Base-by-base conservation (phyloP, 2,888 invertebrate genomes). In the Netelia melanura region DNA sequence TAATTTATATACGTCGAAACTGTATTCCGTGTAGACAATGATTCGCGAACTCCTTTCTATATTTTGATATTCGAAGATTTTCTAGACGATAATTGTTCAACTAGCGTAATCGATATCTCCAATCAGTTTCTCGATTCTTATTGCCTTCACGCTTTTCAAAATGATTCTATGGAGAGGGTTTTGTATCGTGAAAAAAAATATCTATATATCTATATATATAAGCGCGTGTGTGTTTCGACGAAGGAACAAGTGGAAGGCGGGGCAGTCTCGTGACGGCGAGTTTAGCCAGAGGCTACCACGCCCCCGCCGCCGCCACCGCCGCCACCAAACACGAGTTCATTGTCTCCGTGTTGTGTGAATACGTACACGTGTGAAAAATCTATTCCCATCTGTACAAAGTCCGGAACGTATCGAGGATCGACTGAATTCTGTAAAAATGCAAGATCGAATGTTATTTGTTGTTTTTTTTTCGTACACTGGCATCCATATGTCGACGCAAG, bases 261-360 rank as follows among this genome's bases (percentile, higher is more conserved):
- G 86, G 89, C 90, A 87, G 84, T 77, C 81, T 74, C 62, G 71
- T 62, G 76, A 61, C 79, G 86, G 86, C 87, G 81, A 87, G 86
- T 86, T 85, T 88, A 87, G 87, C 86, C 86, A 17, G 84, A 80
- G 89, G 88, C 88, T 89, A 90, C 87, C 85, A 89, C 90, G 90
- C 87, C 90, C 89, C 78, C 70, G 38, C 76, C 25, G 48, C 48
- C 54, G 30, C 48, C 54, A 6, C 38, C 38, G 38, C 38, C 54
- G 11, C 54, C 54, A 70, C 62, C 52, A 70, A 62, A 58, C 58
- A 25, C 38, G 8, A 38, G 38, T 38, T 6, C 38, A 38, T 38
- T 38, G 38, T 38, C 38, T 38, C 38, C 38, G 0, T 38, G 38
- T 56, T 58, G 54, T n/a, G 44, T 67, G 52, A 58, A 43, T 44